phyloP scores from a whole-genome alignment of 1,140 invertebrate species.

The Pteromalus puparum region DNA sequence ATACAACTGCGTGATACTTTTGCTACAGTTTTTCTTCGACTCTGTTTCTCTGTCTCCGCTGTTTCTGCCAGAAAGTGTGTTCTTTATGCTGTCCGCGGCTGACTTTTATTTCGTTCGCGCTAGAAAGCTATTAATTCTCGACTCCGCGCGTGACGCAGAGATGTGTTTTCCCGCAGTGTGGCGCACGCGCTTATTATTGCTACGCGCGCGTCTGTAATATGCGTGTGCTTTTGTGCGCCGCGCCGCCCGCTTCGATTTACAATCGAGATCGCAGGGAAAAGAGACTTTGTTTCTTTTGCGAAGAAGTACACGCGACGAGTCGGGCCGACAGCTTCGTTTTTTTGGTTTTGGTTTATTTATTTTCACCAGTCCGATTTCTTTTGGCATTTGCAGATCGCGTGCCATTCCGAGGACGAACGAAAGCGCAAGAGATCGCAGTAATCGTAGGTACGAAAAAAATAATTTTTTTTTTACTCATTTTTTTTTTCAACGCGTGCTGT shows the following conservation, averaged over 20 bases:
- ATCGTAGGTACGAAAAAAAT: constrained; percentile 46
- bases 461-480: constrained; percentile 49
- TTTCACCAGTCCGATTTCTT: constrained; percentile 45
- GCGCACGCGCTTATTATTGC: not conserved
- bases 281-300: not conserved
- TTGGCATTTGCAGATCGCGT: constrained; percentile 53
- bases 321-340: not conserved
- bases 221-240: not conserved
- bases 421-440: constrained; percentile 47
- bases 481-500: constrained; percentile 35
- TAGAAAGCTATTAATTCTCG: not conserved
- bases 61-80: not conserved
- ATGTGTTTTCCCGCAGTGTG: not conserved
- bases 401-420: constrained; percentile 51
- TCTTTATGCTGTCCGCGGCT: not conserved
- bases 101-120: not conserved
- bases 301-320: not conserved
- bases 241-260: constrained; percentile 13
- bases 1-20: not conserved
- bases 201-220: not conserved
- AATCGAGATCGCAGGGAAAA: constrained; percentile 13
- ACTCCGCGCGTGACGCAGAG: not conserved
- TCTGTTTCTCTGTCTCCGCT: not conserved
- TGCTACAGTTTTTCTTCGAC: not conserved
- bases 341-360: constrained; percentile 38